These are phyloP conservation scores for Panorpa germanica DNA, from an alignment of 2,888 invertebrate genomes.

Conservation along the genomic window DNA sequence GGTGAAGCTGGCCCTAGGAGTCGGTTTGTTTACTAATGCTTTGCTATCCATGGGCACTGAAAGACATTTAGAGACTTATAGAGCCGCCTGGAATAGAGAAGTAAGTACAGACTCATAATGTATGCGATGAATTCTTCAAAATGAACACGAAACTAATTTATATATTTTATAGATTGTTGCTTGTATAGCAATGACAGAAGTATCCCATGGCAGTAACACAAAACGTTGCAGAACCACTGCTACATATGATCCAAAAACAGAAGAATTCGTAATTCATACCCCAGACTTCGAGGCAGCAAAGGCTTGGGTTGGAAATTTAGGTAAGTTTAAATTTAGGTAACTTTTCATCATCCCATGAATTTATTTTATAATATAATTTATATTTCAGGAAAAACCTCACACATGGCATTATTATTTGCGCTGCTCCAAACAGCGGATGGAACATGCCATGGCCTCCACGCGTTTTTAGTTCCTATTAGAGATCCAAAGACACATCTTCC, in stretches of 20 bases:
- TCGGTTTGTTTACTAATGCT: slow-evolving; percentile 55
- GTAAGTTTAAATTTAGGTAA: slow-evolving; percentile 23
- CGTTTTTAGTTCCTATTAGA: slow-evolving; percentile 73
- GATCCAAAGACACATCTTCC: slow-evolving; percentile 56
- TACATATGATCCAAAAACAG: slow-evolving; percentile 55
- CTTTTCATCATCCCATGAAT: not conserved
- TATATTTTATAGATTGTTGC: slow-evolving; percentile 38
- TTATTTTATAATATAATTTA: slow-evolving; percentile 7
- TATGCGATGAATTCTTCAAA: slow-evolving; percentile 1
- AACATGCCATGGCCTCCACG: slow-evolving; percentile 67
- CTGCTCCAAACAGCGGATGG: slow-evolving; percentile 69
- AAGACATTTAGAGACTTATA: slow-evolving; percentile 46
- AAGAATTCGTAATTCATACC: slow-evolving; percentile 74
- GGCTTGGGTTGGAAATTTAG: slow-evolving; percentile 90
- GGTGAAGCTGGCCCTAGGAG: slow-evolving; percentile 58
- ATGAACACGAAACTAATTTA: slow-evolving; percentile 7
- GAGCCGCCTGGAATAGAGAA: slow-evolving; percentile 51
- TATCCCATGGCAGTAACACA: slow-evolving; percentile 88
- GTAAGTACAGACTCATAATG: slow-evolving; percentile 22
- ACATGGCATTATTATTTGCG: slow-evolving; percentile 74
- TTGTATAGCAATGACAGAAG: slow-evolving; percentile 80
- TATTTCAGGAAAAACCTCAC: slow-evolving; percentile 53
- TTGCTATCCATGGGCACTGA: slow-evolving; percentile 57
- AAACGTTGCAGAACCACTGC: slow-evolving; percentile 82
- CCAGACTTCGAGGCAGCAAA: slow-evolving; percentile 92